Base-by-base conservation (phyloP, 2,797 vertebrate species). In the Channa striata region DNA sequence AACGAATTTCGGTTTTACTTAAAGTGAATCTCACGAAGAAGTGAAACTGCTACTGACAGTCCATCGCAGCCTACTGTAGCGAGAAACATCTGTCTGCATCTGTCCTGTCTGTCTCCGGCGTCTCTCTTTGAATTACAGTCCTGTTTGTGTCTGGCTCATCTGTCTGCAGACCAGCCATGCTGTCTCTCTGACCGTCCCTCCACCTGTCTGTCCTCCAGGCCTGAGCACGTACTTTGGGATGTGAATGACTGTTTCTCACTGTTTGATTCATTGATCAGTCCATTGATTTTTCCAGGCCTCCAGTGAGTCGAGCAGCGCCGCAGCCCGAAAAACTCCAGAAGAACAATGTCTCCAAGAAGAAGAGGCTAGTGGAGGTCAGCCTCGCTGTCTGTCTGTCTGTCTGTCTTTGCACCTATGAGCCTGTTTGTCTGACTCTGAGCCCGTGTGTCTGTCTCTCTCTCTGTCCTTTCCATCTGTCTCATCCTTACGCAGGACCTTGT, bases 261-360 rank as follows among this genome's bases (percentile, higher is more conserved):
- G 23, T 33, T 34, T 67, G 7, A 59, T 25, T 21, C 2, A 30
- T 36, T 44, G 34, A 42, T 57, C 37, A 8, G 19, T 8, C 5
- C 11, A 30, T 13, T 53, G 20, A 6, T 37, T 58, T 36, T n/a
- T 59, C 1, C 89, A 98, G 97, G 83, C 97, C 97, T 36, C 96
- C 97, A 0, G 97, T 99, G 56, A 99, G 97, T 93, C 94, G 97
- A 94, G 97, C 97, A 9, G 93, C 96, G 43, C 97, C 96, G 33
- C 95, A 96, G 63, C 97, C 97, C 0, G 97, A 99, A 65, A 99
- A 99, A 76, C 95, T 99, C 10, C 95, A 96, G 78, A 99, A 96
- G 93, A 99, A 99, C 88, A 98, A 96, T 12, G 77, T 97, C 78
- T 96, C 92, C 83, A 99, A 97, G 91, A 99, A 98, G 91, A 97